Evolutionary conservation across 2,888 invertebrate genomes (phyloP).

Genomic region (Metopia argyrocephala): DNA sequence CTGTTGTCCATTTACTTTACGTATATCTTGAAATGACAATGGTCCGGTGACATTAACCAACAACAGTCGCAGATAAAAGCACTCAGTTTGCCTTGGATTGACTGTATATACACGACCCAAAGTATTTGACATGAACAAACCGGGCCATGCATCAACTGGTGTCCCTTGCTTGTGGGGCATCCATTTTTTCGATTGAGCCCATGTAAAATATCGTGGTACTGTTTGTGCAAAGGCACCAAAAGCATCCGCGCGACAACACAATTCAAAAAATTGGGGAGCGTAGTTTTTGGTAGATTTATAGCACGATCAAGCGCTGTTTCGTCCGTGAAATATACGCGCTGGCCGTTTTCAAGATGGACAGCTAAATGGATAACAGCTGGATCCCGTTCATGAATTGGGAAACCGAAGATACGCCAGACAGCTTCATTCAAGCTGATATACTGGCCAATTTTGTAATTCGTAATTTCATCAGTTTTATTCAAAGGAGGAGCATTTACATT

Average conservation of each 20-base stretch:
- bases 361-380: slow-evolving; percentile 68
- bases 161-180: too few species aligned
- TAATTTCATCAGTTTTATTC: background rate
- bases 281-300: slow-evolving; percentile 14
- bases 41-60: too few species aligned
- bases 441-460: slow-evolving; percentile 64
- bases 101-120: slow-evolving; percentile 45
- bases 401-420: slow-evolving; percentile 66
- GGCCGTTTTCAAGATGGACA: slow-evolving; percentile 61
- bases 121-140: slow-evolving; percentile 22
- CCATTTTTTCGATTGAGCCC: too few species aligned
- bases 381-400: slow-evolving; percentile 71
- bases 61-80: too few species aligned
- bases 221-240: slow-evolving; percentile 28
- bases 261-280: slow-evolving; percentile 31
- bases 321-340: slow-evolving; percentile 53
- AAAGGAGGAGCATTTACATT: too few species aligned
- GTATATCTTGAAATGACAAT: too few species aligned
- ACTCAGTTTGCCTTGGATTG: slow-evolving; percentile 34
- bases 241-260: slow-evolving; percentile 8
- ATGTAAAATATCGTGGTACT: slow-evolving; percentile 30
- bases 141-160: background rate
- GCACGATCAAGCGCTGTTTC: background rate
- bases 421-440: slow-evolving; percentile 68
- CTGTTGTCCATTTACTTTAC: too few species aligned